Evolutionary conservation across 1,140 invertebrate genomes (phyloP).

Genomic region (Sycobia sp.): DNA sequence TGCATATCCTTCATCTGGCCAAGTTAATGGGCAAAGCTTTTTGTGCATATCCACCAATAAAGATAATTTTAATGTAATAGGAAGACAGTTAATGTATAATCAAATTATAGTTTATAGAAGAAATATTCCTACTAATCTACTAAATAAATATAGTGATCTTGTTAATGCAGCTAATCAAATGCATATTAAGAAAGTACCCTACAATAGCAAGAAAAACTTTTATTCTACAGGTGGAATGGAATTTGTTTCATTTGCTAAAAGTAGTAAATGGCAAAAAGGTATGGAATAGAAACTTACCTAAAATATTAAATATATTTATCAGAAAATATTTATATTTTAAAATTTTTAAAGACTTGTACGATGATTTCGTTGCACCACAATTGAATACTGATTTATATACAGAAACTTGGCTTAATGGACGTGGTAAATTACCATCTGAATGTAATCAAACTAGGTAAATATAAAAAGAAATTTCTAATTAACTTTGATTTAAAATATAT

Average conservation of each 20-base stretch:
- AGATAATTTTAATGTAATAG: constrained; percentile 72
- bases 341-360: constrained; percentile 74
- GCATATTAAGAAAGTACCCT: constrained; percentile 69
- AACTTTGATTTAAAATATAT: background rate
- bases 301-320: background rate
- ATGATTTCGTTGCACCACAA: constrained; percentile 76
- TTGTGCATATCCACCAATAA: constrained; percentile 79
- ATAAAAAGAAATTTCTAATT: constrained; percentile 42
- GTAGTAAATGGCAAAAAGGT: constrained; percentile 72
- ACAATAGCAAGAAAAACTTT: constrained; percentile 66
- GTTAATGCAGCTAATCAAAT: constrained; percentile 67
- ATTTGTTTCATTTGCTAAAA: constrained; percentile 83
- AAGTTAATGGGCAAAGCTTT: constrained; percentile 82
- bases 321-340: constrained; percentile 5
- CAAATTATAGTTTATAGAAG: constrained; percentile 72
- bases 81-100: constrained; percentile 76
- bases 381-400: constrained; percentile 74
- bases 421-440: constrained; percentile 71
- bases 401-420: constrained; percentile 89
- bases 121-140: constrained; percentile 64
- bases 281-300: constrained; percentile 48
- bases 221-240: constrained; percentile 64
- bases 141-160: constrained; percentile 65
- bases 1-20: constrained; percentile 74
- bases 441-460: constrained; percentile 63